A percentile compares a stretch with the other conserved stretches of the same genome.
These are phyloP conservation scores for Lacerta viridis DNA, from an alignment of 2,797 vertebrate species.

Conservation along the genomic window DNA sequence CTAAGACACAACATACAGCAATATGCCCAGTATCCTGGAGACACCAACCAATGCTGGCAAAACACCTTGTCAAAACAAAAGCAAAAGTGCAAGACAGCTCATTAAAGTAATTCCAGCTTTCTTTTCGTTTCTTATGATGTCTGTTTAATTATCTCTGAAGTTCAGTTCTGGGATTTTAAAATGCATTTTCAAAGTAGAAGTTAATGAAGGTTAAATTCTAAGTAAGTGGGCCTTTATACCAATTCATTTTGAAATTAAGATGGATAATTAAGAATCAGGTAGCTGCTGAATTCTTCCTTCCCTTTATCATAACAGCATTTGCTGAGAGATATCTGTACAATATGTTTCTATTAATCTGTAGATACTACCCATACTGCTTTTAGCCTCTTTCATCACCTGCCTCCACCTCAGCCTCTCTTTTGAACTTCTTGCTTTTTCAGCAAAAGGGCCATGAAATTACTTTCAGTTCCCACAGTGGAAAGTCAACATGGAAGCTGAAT, in stretches of 20 bases:
- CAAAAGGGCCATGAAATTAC: neutral
- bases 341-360: neutral
- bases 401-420: neutral
- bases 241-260: conserved; percentile 38
- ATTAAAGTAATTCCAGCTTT: conserved; percentile 39
- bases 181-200: conserved; percentile 35
- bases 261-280: conserved; percentile 15
- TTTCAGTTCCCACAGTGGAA: neutral
- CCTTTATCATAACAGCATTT: neutral
- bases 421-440: neutral
- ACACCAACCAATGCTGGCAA: conserved; percentile 72
- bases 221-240: conserved; percentile 36
- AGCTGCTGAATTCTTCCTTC: neutral
- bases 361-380: neutral
- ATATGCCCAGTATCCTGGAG: conserved; percentile 54
- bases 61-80: conserved; percentile 34
- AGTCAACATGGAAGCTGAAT: neutral
- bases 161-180: conserved; percentile 32
- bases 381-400: neutral
- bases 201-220: conserved; percentile 60
- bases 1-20: conserved; percentile 62
- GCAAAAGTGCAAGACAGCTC: conserved; percentile 40
- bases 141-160: conserved; percentile 27
- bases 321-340: neutral
- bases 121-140: conserved; percentile 16